These are phyloP conservation scores for Tetraneura akinire DNA, from an alignment of 1,140 invertebrate species.

Conservation along the genomic window DNA sequence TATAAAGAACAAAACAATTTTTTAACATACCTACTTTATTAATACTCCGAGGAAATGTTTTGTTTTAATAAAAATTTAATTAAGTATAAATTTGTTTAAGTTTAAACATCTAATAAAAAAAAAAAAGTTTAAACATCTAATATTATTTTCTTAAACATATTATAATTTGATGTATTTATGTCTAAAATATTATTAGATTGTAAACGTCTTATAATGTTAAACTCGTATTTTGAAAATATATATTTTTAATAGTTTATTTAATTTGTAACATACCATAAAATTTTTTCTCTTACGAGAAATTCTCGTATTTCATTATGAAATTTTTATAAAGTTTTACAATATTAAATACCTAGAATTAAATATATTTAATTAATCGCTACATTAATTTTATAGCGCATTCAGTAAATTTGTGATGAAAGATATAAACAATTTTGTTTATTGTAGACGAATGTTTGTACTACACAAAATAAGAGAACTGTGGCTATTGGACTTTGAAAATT, in stretches of 20 bases:
- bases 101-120: neutral
- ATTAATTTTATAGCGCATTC: neutral
- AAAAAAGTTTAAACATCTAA: neutral
- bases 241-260: no score
- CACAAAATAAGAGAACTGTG: neutral
- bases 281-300: no score
- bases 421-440: neutral
- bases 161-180: neutral
- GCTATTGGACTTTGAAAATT: neutral
- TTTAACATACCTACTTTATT: no score
- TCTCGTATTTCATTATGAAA: no score
- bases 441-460: neutral
- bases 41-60: no score
- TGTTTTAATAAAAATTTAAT: no score
- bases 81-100: no score
- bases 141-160: neutral
- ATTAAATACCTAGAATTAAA: neutral
- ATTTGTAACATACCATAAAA: no score
- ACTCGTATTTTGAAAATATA: no score
- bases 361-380: neutral
- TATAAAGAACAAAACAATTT: no score
- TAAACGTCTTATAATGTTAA: no score
- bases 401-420: neutral
- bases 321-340: neutral
- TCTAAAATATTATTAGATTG: no score